phyloP scores from a whole-genome alignment of 2,888 invertebrate genomes.

The Xylota sylvarum region DNA sequence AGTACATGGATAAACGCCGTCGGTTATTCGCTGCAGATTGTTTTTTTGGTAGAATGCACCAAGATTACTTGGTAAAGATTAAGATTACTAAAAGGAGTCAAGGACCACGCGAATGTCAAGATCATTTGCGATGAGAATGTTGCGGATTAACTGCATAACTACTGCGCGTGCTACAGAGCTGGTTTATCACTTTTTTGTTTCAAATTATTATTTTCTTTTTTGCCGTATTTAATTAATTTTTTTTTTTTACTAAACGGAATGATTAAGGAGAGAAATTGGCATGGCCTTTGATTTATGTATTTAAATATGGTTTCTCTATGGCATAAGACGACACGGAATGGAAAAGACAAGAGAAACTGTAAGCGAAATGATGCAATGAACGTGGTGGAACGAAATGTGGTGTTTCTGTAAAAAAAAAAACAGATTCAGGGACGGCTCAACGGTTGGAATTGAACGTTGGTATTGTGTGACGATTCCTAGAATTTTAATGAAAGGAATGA shows the following conservation, averaged over 20 bases:
- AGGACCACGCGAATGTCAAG: constrained; percentile 66
- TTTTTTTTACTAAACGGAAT: constrained; percentile 45
- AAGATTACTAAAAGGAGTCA: constrained; percentile 52
- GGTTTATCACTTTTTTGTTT: constrained; percentile 39
- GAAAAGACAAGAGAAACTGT: constrained; percentile 1
- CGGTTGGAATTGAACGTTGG: constrained; percentile 24
- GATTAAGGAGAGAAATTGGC: constrained; percentile 35
- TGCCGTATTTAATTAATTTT: constrained; percentile 12
- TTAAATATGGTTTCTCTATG: constrained; percentile 11
- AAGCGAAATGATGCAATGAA: neutral
- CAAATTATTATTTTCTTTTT: neutral
- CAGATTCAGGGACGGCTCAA: constrained; percentile 3
- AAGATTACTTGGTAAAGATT: constrained; percentile 68
- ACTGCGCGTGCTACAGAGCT: constrained; percentile 32
- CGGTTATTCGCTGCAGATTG: constrained; percentile 33
- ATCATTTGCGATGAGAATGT: constrained; percentile 50
- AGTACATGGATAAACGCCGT: neutral
- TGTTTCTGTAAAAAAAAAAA: neutral
- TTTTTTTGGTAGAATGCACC: constrained; percentile 36
- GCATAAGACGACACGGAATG: constrained; percentile 1
- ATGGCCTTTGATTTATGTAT: constrained; percentile 30
- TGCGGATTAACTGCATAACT: constrained; percentile 42
- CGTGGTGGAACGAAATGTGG: neutral
- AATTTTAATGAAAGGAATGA: constrained; percentile 36
- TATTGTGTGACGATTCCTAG: constrained; percentile 40